A percentile compares a stretch with the other conserved stretches of the same genome.
These are phyloP conservation scores for Remorina albescens DNA, from an alignment of 2,797 vertebrate genomes.

Conservation along the genomic window DNA sequence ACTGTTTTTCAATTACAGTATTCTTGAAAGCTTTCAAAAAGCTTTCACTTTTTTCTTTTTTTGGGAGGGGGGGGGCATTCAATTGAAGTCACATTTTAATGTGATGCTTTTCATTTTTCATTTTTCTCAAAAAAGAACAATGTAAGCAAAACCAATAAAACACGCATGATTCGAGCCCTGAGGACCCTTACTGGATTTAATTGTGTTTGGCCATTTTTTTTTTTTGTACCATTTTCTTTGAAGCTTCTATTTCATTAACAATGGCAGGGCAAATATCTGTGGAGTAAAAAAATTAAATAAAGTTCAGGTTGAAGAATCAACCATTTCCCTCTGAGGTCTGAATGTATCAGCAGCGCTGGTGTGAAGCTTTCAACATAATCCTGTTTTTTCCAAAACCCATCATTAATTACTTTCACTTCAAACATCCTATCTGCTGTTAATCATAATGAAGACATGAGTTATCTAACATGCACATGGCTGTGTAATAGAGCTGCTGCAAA, in stretches of 20 bases:
- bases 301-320: conserved; percentile 40
- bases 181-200: conserved; percentile 15
- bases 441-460: conserved; percentile 56
- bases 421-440: conserved; percentile 50
- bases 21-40: neutral
- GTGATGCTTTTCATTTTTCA: conserved; percentile 22
- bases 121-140: conserved; percentile 19
- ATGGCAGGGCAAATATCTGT: conserved; percentile 19
- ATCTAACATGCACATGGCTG: conserved; percentile 37
- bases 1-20: neutral
- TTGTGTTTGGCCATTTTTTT: conserved; percentile 12
- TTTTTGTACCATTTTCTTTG: conserved; percentile 3
- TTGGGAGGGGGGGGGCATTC: neutral
- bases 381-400: conserved; percentile 30
- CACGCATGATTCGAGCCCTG: neutral
- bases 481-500: conserved; percentile 34
- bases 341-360: conserved; percentile 27
- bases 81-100: too few species aligned
- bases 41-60: neutral
- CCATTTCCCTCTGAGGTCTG: conserved; percentile 17
- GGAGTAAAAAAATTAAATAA: conserved; percentile 8
- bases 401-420: conserved; percentile 58
- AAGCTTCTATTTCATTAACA: conserved; percentile 31
- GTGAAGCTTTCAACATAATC: conserved; percentile 41
- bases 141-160: conserved; percentile 28